These are phyloP conservation scores for Ypsolopha sequella DNA, from an alignment of 2,888 invertebrate genomes.

Conservation along the genomic window DNA sequence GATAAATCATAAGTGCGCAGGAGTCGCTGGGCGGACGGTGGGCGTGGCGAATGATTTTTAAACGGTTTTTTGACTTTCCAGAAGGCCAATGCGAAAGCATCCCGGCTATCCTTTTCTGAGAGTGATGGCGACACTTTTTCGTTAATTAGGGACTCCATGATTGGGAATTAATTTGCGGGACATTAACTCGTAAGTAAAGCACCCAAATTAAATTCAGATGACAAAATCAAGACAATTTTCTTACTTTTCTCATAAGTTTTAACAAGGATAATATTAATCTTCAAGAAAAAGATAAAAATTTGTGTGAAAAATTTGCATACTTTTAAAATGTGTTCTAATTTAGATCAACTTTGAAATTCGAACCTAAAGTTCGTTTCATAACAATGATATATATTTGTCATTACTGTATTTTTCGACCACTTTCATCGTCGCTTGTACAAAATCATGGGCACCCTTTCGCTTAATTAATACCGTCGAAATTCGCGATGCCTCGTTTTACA, in stretches of 20 bases:
- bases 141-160: conserved; percentile 63
- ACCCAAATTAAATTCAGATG: no score
- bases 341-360: no score
- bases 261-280: no score
- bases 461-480: conserved; percentile 3
- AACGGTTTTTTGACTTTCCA: conserved; percentile 64
- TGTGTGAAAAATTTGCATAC: no score
- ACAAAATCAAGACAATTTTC: no score
- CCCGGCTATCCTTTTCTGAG: conserved; percentile 45
- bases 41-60: conserved; percentile 67
- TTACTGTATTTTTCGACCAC: no score
- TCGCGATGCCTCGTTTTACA: not conserved
- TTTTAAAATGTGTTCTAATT: no score
- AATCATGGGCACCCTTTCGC: not conserved
- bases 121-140: conserved; percentile 57
- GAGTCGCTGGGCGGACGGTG: conserved; percentile 57
- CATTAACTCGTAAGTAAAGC: conserved; percentile 15
- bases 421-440: no score
- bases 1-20: conserved; percentile 66
- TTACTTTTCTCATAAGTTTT: no score
- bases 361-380: no score
- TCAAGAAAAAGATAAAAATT: no score
- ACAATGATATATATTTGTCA: no score
- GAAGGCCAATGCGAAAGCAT: conserved; percentile 45
- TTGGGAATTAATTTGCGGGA: conserved; percentile 33